A percentile compares a stretch with the other conserved stretches of the same genome.
Evolutionary conservation across 2,888 invertebrate genomes (phyloP).

Genomic region (Catocala sponsa): DNA sequence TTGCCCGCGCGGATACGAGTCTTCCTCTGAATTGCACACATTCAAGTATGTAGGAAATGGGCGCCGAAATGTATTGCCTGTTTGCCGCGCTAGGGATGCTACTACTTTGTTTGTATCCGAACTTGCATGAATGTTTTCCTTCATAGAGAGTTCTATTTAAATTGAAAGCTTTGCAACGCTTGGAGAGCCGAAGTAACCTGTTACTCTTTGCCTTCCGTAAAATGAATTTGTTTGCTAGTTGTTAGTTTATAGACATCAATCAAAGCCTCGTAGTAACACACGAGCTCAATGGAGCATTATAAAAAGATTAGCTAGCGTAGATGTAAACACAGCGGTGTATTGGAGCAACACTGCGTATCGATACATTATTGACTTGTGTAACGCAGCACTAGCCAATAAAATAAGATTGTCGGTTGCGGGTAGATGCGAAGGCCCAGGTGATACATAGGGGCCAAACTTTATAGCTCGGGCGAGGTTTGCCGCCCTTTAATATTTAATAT

Average conservation of each 20-base stretch:
- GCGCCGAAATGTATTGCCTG: conserved; percentile 55
- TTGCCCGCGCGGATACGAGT: conserved; percentile 45
- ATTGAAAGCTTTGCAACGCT: conserved; percentile 6
- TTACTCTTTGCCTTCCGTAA: too few relatives aligned
- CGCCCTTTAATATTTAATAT: conserved; percentile 83
- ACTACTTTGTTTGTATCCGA: conserved; percentile 18
- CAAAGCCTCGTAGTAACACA: neutral
- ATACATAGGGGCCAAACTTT: conserved; percentile 81
- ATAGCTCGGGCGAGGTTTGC: conserved; percentile 81
- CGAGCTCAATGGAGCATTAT: conserved; percentile 14
- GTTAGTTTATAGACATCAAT: conserved; percentile 16
- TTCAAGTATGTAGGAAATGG: conserved; percentile 58
- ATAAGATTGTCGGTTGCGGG: conserved; percentile 78
- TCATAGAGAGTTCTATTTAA: conserved; percentile 11
- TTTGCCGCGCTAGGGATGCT: conserved; percentile 52
- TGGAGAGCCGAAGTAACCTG: neutral
- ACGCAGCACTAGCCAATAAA: conserved; percentile 74
- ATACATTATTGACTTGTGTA: conserved; percentile 49
- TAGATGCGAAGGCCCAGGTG: conserved; percentile 75
- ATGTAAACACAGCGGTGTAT: conserved; percentile 5
- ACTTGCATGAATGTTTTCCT: conserved; percentile 12
- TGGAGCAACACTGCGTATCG: conserved; percentile 33
- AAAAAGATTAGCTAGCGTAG: conserved; percentile 4
- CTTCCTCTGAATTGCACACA: conserved; percentile 63
- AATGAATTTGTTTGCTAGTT: too few relatives aligned